Evolutionary conservation across 2,113 vertebrate genomes (phyloP).

Genomic region (Sisor rabdophorus): DNA sequence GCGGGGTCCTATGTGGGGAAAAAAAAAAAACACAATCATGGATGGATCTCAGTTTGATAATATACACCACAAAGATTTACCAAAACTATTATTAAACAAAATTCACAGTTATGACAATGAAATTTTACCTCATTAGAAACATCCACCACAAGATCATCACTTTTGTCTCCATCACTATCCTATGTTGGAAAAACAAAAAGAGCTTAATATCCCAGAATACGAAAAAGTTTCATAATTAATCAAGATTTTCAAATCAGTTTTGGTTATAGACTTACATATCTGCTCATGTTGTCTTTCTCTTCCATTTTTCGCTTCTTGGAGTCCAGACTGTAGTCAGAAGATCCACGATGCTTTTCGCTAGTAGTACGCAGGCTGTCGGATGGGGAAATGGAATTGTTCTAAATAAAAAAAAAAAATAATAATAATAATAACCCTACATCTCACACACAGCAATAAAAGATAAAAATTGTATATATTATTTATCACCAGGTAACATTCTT

Average conservation of each 20-base stretch:
- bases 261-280: conserved; percentile 79
- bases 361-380: conserved; percentile 85
- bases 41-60: background rate
- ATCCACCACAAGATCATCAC: conserved; percentile 92
- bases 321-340: conserved; percentile 85
- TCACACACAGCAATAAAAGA: background rate
- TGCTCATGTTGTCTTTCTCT: conserved; percentile 91
- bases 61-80: background rate
- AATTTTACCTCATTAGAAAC: conserved; percentile 90
- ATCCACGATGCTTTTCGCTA: conserved; percentile 90
- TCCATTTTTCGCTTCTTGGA: conserved; percentile 94
- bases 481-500: background rate
- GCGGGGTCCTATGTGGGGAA: conserved; percentile 82
- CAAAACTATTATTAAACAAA: background rate
- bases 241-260: background rate
- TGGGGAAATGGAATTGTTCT: conserved; percentile 94
- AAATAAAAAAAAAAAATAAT: conserved; percentile 27
- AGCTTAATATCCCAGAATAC: background rate
- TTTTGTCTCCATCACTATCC: conserved; percentile 98
- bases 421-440: conserved; percentile 8
- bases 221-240: background rate
- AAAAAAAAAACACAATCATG: background rate
- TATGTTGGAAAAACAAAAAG: conserved; percentile 56
- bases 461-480: conserved; percentile 8
- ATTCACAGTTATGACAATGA: background rate